A percentile compares a stretch with the other conserved stretches of the same genome.
phyloP scores from a whole-genome alignment of 2,888 invertebrate species.

The Drosophila buzzatii region DNA sequence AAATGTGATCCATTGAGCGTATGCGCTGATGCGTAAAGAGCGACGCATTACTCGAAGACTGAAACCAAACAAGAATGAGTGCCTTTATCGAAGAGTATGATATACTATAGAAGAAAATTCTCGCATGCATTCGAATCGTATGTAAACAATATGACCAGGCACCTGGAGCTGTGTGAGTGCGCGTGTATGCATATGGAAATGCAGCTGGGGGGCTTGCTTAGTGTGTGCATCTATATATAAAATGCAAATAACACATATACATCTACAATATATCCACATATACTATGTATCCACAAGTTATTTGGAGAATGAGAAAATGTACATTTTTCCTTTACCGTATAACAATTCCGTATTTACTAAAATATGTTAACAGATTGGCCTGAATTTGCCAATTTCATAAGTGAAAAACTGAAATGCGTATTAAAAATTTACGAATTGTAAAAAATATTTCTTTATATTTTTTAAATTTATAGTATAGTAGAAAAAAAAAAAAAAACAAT shows the following conservation, averaged over 20 bases:
- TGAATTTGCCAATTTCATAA: constrained; percentile 11
- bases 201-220: constrained; percentile 26
- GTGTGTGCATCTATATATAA: constrained; percentile 3
- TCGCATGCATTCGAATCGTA: constrained; percentile 29
- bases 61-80: constrained; percentile 30
- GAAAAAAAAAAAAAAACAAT: constrained; percentile 4
- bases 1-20: constrained; percentile 58
- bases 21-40: constrained; percentile 29
- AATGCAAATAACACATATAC: neutral
- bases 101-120: constrained; percentile 36
- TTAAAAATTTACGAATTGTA: constrained; percentile 4
- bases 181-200: constrained; percentile 46
- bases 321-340: constrained; percentile 15
- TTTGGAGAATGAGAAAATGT: constrained; percentile 22
- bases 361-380: constrained; percentile 21
- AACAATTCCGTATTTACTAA: constrained; percentile 17
- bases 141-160: constrained; percentile 28
- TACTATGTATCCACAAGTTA: constrained; percentile 4
- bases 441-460: neutral
- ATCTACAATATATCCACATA: neutral
- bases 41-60: constrained; percentile 4
- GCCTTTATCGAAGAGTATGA: constrained; percentile 34
- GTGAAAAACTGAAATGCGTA: constrained; percentile 7
- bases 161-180: constrained; percentile 23
- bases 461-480: neutral